Percentiles rank a stretch among this genome's conserved stretches.
These are phyloP conservation scores for Neotoxoptera formosana DNA, from an alignment of 1,140 invertebrate genomes.

Conservation along the genomic window DNA sequence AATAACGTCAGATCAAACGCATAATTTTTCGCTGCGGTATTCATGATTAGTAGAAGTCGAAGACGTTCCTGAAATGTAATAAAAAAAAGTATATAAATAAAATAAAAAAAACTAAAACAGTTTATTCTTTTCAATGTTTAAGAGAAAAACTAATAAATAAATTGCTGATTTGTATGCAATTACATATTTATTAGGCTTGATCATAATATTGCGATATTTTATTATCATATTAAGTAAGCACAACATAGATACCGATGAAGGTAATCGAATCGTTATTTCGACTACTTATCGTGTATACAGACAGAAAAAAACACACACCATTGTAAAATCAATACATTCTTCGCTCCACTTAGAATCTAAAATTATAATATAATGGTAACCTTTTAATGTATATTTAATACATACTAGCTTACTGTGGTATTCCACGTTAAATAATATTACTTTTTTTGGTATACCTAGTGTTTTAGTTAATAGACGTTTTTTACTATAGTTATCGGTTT, in stretches of 20 bases:
- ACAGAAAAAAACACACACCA: no score
- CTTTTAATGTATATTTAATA: neutral
- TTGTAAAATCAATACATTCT: no score
- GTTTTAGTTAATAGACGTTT: neutral
- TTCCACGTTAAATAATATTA: neutral
- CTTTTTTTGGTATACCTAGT: neutral
- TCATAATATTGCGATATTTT: no score
- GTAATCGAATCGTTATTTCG: no score
- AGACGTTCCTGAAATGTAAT: neutral
- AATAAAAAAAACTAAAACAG: no score
- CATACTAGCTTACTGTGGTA: neutral
- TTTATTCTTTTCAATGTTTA: neutral
- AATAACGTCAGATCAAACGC: neutral
- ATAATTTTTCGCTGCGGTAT: neutral
- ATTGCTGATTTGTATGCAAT: neutral
- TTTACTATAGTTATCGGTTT: neutral
- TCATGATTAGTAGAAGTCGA: neutral
- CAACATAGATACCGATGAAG: no score
- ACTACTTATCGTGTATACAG: no score
- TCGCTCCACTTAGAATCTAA: no score
- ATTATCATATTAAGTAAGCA: neutral
- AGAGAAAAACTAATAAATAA: neutral
- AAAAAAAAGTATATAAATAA: neutral
- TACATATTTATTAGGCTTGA: neutral
- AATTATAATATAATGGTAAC: neutral